phyloP scores from a whole-genome alignment of 2,113 vertebrate genomes.

The Cromileptes altivelis region DNA sequence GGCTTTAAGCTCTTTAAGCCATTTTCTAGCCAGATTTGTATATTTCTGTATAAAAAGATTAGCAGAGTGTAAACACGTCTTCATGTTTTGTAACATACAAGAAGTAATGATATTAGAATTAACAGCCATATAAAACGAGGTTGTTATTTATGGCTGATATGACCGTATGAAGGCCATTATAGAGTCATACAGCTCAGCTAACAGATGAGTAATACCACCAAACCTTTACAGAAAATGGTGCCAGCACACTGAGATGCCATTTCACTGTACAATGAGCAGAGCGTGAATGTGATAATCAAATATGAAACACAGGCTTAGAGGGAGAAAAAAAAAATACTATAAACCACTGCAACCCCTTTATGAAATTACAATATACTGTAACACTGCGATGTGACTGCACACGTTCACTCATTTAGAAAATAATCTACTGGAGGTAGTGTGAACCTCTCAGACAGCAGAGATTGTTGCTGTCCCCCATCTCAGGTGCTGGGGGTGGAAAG shows the following conservation, averaged over 20 bases:
- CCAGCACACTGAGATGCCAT: too few species aligned
- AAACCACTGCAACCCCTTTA: too few species aligned
- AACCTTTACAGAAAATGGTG: conserved; percentile 13
- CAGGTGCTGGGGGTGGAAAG: conserved; percentile 23
- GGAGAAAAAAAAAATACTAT: too few species aligned
- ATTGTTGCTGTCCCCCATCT: conserved; percentile 42
- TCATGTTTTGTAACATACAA: not conserved
- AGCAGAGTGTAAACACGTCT: not conserved
- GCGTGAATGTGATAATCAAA: too few species aligned
- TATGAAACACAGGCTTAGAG: too few species aligned
- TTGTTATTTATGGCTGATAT: conserved; percentile 1
- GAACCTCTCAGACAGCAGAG: conserved; percentile 41
- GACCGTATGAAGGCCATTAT: not conserved
- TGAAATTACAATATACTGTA: too few species aligned
- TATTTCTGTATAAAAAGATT: not conserved
- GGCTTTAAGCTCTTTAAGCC: not conserved
- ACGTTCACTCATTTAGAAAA: conserved; percentile 57
- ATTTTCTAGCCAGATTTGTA: not conserved
- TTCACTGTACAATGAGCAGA: too few species aligned
- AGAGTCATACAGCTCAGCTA: conserved; percentile 23
- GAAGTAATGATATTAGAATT: not conserved
- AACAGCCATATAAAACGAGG: not conserved
- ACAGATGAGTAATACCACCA: conserved; percentile 6
- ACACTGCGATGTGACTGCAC: too few species aligned
- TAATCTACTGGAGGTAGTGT: conserved; percentile 29